These are phyloP conservation scores for Dynastes hyllus DNA, from an alignment of 2,888 invertebrate genomes.

Conservation along the genomic window DNA sequence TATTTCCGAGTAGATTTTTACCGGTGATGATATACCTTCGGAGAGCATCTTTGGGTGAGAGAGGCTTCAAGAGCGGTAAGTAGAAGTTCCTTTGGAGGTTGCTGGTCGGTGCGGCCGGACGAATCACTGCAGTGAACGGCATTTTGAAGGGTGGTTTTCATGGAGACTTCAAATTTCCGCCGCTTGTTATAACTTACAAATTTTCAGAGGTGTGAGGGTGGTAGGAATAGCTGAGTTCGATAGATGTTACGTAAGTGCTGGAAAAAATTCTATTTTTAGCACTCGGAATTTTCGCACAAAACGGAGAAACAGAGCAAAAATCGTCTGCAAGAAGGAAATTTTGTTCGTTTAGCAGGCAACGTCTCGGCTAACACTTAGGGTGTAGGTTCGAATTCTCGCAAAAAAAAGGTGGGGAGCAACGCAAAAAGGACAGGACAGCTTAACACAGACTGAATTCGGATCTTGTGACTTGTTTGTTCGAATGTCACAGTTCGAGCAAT, in stretches of 20 bases:
- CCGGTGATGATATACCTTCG: slow-evolving; percentile 86
- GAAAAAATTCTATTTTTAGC: not conserved
- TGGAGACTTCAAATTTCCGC: too few relatives aligned
- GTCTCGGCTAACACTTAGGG: slow-evolving; percentile 45
- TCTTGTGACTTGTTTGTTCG: slow-evolving; percentile 38
- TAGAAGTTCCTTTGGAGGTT: slow-evolving; percentile 88
- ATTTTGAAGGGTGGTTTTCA: slow-evolving; percentile 56
- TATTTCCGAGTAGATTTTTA: slow-evolving; percentile 81
- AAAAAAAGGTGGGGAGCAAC: slow-evolving; percentile 50
- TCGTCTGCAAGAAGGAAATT: slow-evolving; percentile 10
- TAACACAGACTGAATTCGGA: slow-evolving; percentile 38
- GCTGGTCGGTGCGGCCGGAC: too few relatives aligned
- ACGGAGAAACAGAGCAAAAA: not conserved
- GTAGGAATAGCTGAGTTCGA: too few relatives aligned
- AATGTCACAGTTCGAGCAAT: slow-evolving; percentile 52
- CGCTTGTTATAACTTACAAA: slow-evolving; percentile 22
- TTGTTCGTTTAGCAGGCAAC: slow-evolving; percentile 56
- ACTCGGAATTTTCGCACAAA: not conserved
- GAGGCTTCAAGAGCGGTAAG: slow-evolving; percentile 85
- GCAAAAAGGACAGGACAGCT: slow-evolving; percentile 22
- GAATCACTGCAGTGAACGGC: too few relatives aligned
- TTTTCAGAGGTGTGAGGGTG: not conserved
- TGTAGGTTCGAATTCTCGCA: slow-evolving; percentile 21
- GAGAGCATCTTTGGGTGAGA: slow-evolving; percentile 88
- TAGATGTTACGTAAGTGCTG: slow-evolving; percentile 21